Conservation (phyloP, 2,113 vertebrate species). For the Sylvia atricapilla region DNA sequence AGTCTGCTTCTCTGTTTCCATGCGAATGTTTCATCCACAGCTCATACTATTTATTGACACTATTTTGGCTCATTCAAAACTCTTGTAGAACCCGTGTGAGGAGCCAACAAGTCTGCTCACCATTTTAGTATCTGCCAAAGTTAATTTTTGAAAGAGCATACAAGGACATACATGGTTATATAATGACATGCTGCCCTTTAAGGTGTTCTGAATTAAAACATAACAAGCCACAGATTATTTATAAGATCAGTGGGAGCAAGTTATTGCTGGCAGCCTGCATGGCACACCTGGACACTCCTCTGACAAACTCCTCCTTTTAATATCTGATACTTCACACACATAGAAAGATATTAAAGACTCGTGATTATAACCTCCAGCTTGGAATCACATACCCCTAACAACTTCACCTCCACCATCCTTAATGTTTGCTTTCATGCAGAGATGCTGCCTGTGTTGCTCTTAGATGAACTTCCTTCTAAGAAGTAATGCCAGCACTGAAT, state of each 20-base stretch:
- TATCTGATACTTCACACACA: neutral
- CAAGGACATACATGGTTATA: neutral
- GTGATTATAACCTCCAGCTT: neutral
- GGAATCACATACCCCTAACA: neutral
- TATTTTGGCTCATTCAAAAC: neutral
- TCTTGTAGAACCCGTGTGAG: neutral
- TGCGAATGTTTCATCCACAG: neutral
- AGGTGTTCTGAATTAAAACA: constrained; percentile 2
- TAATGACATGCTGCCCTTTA: neutral
- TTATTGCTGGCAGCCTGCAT: neutral
- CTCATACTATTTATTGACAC: neutral
- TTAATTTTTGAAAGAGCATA: neutral
- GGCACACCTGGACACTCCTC: neutral
- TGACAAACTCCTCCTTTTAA: neutral
- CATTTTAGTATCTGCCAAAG: neutral
- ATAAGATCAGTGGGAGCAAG: neutral
- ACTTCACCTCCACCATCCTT: neutral
- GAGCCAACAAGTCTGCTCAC: neutral
- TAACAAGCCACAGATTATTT: neutral
- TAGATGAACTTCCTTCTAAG: neutral
- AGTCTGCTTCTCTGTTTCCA: neutral
- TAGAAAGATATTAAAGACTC: neutral
- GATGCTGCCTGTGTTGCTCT: neutral
- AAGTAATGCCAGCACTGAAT: neutral
- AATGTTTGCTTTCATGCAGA: neutral